These are phyloP conservation scores for Polymixis flavicincta DNA, from an alignment of 2,888 invertebrate species.

Conservation along the genomic window DNA sequence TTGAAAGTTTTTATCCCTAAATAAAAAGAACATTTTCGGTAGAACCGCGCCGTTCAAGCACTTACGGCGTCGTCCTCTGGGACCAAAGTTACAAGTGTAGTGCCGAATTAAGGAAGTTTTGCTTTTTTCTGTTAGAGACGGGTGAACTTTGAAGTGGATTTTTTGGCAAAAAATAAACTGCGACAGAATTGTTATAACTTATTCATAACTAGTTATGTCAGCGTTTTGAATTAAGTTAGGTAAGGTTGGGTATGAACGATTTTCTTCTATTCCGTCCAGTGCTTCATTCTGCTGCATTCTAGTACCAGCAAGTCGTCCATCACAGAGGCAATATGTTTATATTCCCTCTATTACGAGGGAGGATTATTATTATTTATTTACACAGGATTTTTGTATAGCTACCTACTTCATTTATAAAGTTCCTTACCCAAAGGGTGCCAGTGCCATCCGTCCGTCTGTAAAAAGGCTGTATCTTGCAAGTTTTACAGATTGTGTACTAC, in stretches of 20 bases:
- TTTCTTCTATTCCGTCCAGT: neutral
- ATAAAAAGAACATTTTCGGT: slow-evolving; percentile 47
- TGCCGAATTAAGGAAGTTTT: slow-evolving; percentile 54
- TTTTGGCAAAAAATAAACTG: slow-evolving; percentile 36
- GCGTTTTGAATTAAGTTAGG: slow-evolving; percentile 19
- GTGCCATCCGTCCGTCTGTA: neutral
- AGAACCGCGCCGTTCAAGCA: slow-evolving; percentile 46
- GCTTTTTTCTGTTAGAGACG: slow-evolving; percentile 47
- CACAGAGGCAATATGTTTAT: neutral
- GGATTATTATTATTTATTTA: neutral
- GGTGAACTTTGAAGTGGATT: slow-evolving; percentile 52
- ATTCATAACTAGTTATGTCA: slow-evolving; percentile 38
- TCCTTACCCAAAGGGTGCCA: neutral
- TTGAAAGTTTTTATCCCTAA: slow-evolving; percentile 45
- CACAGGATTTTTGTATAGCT: neutral
- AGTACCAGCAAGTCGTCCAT: neutral
- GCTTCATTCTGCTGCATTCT: too few species aligned
- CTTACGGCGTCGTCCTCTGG: slow-evolving; percentile 56
- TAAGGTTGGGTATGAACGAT: neutral
- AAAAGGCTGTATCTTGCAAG: too few species aligned
- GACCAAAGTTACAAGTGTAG: slow-evolving; percentile 55
- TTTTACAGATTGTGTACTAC: neutral
- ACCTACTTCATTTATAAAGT: neutral
- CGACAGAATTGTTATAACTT: slow-evolving; percentile 38
- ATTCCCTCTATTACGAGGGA: neutral